Evolutionary conservation across 1,140 invertebrate genomes (phyloP), one percentile per base, ranked within the genome.

Genomic region (Copidosoma floridanum): DNA sequence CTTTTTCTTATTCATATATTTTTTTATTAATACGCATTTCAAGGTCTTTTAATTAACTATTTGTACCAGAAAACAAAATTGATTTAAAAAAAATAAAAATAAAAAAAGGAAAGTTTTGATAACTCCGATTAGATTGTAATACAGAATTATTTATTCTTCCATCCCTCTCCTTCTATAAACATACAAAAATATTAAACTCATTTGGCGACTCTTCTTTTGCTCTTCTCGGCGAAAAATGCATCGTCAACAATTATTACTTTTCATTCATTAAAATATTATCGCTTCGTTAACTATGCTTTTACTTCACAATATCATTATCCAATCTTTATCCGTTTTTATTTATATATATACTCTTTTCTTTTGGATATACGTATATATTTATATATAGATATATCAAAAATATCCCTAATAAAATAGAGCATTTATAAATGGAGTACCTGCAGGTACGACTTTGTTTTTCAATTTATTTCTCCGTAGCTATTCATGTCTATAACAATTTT

Each of bases 381-480:
- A 73, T 73, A 74, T 76, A 77, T 75, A 79, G 70, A 70, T 77
- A 80, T 80, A 80, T 79, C 75, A 80, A 79, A 80, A 80, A 80
- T 80, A 80, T 79, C 69, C 77, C 78, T 77, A 78, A 55, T 80
- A 80, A 79, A 80, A 80, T 79, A 79, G 72, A 79, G 63, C 63
- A 74, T 75, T 71, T 77, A 61, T 71, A 71, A 55, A 55, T 55
- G 48, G 72, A 67, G 69, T 77, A 77, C 70, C 63, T 50, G 67
- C 68, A 64, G 72, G 71, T 77, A 74, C 71, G n/a, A n/a, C n/a
- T n/a, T n/a, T 55, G 65, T 70, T 61, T 38, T n/a, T 40, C 69
- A 63, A 68, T 67, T 71, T 61, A 70, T 75, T 71, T 57, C 68
- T 71, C 65, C 69, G 69, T 64, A 46, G 53, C 48, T 68, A 68